Percentiles rank a stretch among this genome's conserved stretches.
Evolutionary conservation across 2,113 vertebrate species (phyloP).

Genomic region (Macquaria ambigua): DNA sequence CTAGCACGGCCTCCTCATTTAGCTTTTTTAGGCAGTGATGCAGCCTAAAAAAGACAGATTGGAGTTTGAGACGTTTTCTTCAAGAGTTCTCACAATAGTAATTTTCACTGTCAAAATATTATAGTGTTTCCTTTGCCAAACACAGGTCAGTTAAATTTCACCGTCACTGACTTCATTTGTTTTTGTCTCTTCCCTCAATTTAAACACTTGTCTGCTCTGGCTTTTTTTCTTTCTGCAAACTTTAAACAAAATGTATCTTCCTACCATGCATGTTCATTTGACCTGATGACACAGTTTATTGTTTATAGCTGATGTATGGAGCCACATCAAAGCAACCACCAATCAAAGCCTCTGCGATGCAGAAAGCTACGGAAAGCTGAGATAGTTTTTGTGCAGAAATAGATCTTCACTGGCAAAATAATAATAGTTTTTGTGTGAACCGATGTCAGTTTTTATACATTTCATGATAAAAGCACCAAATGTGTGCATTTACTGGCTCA

Average conservation of each 20-base stretch:
- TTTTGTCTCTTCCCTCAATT: conserved; percentile 38
- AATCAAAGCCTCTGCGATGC: conserved; percentile 32
- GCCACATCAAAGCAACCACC: conserved; percentile 39
- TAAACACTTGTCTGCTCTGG: conserved; percentile 44
- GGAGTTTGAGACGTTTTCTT: conserved; percentile 12
- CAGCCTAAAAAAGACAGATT: not conserved
- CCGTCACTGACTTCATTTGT: conserved; percentile 40
- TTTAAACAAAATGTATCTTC: conserved; percentile 18
- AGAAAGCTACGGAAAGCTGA: conserved; percentile 27
- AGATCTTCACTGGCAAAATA: not conserved
- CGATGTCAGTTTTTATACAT: not conserved
- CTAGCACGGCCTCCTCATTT: not conserved
- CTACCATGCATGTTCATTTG: conserved; percentile 16
- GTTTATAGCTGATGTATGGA: conserved; percentile 43
- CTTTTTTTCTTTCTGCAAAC: conserved; percentile 55
- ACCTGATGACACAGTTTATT: conserved; percentile 40
- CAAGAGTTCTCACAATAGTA: conserved; percentile 28
- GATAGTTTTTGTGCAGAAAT: conserved; percentile 15
- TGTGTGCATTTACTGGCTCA: conserved; percentile 5
- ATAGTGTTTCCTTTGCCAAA: conserved; percentile 23
- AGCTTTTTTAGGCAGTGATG: not conserved
- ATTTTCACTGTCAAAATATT: conserved; percentile 54
- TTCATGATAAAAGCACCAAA: not conserved
- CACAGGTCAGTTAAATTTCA: conserved; percentile 17
- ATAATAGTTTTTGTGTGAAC: not conserved